Percentiles rank a stretch among this genome's conserved stretches.
Evolutionary conservation across 2,888 invertebrate species (phyloP).

Genomic region (Clitarchus hookeri): DNA sequence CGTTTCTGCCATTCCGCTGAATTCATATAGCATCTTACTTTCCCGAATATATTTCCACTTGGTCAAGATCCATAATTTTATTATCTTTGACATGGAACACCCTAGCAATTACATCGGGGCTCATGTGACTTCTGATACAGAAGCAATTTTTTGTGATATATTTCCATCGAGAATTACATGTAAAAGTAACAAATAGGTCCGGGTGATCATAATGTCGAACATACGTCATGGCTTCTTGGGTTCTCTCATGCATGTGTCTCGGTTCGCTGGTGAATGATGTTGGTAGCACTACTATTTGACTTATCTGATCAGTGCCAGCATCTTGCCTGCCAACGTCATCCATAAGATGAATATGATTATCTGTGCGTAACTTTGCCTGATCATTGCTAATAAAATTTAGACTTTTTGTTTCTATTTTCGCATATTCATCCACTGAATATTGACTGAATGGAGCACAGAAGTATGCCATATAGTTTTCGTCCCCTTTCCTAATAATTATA

Average conservation of each 20-base stretch:
- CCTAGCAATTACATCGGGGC: slow-evolving; percentile 46
- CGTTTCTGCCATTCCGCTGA: slow-evolving; percentile 48
- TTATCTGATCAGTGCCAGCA: slow-evolving; percentile 32
- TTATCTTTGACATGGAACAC: slow-evolving; percentile 47
- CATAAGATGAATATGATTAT: slow-evolving; percentile 45
- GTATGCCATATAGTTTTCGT: slow-evolving; percentile 36
- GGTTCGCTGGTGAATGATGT: slow-evolving; percentile 50
- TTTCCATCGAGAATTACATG: slow-evolving; percentile 50
- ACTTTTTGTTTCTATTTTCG: slow-evolving; percentile 38
- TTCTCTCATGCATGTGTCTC: slow-evolving; percentile 51
- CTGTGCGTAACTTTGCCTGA: slow-evolving; percentile 39
- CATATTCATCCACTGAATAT: slow-evolving; percentile 47
- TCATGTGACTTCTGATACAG: slow-evolving; percentile 42
- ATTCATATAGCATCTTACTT: neutral
- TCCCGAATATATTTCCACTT: slow-evolving; percentile 45
- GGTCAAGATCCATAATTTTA: slow-evolving; percentile 42
- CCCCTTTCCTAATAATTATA: slow-evolving; percentile 40
- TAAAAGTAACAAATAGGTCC: slow-evolving; percentile 52
- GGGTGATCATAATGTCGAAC: slow-evolving; percentile 50
- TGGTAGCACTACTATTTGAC: slow-evolving; percentile 45
- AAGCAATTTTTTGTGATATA: slow-evolving; percentile 47
- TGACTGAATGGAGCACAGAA: slow-evolving; percentile 45
- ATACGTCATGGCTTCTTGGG: slow-evolving; percentile 51
- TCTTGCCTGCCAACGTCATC: slow-evolving; percentile 40
- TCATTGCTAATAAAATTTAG: slow-evolving; percentile 40